These are phyloP conservation scores for Harlomillsia oculata DNA, from an alignment of 1,140 invertebrate genomes.

Conservation along the genomic window DNA sequence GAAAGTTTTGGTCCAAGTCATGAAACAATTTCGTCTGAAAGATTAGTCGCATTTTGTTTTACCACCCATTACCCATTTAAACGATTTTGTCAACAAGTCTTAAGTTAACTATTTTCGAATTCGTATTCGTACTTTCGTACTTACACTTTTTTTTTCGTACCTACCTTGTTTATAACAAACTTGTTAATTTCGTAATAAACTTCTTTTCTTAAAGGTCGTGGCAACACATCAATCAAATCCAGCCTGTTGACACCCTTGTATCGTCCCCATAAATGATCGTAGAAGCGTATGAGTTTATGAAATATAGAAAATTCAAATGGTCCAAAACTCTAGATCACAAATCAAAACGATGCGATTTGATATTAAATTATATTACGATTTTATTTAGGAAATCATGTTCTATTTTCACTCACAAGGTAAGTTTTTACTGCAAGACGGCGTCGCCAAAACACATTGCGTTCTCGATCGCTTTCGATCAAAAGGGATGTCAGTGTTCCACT, in stretches of 20 bases:
- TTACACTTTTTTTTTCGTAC: too few species aligned
- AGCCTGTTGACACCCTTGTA: not conserved
- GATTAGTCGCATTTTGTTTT: not conserved
- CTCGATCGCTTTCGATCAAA: slow-evolving; percentile 29
- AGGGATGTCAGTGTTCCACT: slow-evolving; percentile 27
- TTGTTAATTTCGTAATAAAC: slow-evolving; percentile 11
- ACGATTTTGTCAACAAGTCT: too few species aligned
- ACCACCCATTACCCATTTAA: too few species aligned
- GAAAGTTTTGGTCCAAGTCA: slow-evolving; percentile 23
- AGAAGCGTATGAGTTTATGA: not conserved
- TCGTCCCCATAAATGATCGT: not conserved
- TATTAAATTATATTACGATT: slow-evolving; percentile 5
- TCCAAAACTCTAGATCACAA: slow-evolving; percentile 12
- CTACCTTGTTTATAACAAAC: slow-evolving; percentile 10
- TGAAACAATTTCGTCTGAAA: slow-evolving; percentile 15
- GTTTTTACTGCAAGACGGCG: slow-evolving; percentile 21
- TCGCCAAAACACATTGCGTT: slow-evolving; percentile 26
- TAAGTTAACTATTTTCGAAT: too few species aligned
- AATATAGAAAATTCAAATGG: not conserved
- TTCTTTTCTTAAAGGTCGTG: not conserved
- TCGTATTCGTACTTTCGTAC: too few species aligned
- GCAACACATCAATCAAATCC: not conserved
- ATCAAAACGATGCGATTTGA: not conserved
- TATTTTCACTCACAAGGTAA: too few species aligned
- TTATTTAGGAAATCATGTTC: too few species aligned